These are phyloP conservation scores for Echeneis naucrates DNA, from an alignment of 2,797 vertebrate species.

Conservation along the genomic window DNA sequence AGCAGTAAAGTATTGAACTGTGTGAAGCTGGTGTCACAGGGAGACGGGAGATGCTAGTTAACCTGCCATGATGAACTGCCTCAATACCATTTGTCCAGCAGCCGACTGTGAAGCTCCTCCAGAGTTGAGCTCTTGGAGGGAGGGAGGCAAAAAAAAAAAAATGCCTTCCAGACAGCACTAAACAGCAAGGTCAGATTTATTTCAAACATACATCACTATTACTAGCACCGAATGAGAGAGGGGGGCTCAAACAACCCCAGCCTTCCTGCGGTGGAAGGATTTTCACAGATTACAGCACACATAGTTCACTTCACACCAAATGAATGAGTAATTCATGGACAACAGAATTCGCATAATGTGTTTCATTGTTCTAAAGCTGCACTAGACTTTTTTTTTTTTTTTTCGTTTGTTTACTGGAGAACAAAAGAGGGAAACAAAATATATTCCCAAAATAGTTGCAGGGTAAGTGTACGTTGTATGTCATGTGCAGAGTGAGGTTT, in stretches of 20 bases:
- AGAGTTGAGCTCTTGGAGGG: slow-evolving; percentile 5
- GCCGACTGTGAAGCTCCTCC: slow-evolving; percentile 34
- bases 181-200: slow-evolving; percentile 65
- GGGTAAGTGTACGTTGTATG: background rate
- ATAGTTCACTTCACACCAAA: slow-evolving; percentile 14
- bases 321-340: slow-evolving; percentile 20
- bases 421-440: background rate
- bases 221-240: slow-evolving; percentile 24
- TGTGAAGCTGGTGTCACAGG: slow-evolving; percentile 40
- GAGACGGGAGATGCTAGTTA: slow-evolving; percentile 62
- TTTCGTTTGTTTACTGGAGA: background rate
- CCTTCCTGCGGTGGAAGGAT: background rate
- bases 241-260: slow-evolving; percentile 2
- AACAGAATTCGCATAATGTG: slow-evolving; percentile 24
- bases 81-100: slow-evolving; percentile 58
- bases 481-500: background rate
- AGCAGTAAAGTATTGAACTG: slow-evolving; percentile 58
- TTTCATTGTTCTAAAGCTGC: slow-evolving; percentile 6
- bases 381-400: background rate
- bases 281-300: slow-evolving; percentile 22
- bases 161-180: slow-evolving; percentile 39
- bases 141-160: background rate
- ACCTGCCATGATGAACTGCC: slow-evolving; percentile 69
- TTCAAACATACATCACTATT: slow-evolving; percentile 60
- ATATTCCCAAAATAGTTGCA: background rate